These are phyloP conservation scores for Ips typographus DNA, from an alignment of 1,140 invertebrate species.

Conservation along the genomic window DNA sequence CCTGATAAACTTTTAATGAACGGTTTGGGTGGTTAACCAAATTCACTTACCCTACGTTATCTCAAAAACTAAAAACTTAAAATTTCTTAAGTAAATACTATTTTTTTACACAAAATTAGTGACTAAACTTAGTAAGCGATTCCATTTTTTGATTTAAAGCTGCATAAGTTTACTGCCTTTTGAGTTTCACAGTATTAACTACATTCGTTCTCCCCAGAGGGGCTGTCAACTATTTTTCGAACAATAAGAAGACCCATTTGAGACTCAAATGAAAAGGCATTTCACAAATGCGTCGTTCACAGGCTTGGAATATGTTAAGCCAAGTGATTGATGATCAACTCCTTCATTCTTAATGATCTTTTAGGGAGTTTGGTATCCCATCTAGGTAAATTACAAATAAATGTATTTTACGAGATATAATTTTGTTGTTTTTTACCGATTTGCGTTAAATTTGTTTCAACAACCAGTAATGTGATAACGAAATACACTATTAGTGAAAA, in stretches of 20 bases:
- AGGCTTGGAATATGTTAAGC: slow-evolving; percentile 26
- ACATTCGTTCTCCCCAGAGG: neutral
- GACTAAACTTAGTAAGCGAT: too few relatives aligned
- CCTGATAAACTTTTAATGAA: too few relatives aligned
- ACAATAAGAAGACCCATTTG: slow-evolving; percentile 15
- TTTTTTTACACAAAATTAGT: too few relatives aligned
- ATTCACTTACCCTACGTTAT: too few relatives aligned
- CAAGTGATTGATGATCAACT: slow-evolving; percentile 20
- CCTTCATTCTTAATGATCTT: slow-evolving; percentile 31
- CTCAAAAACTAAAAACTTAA: too few relatives aligned
- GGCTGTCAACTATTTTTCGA: slow-evolving; percentile 19
- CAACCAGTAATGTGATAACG: neutral
- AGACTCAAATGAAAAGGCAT: slow-evolving; percentile 12
- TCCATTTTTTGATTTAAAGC: too few relatives aligned
- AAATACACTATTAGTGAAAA: too few relatives aligned
- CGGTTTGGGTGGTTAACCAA: too few relatives aligned
- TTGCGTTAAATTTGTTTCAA: neutral
- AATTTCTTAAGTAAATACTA: too few relatives aligned
- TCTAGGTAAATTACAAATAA: slow-evolving; percentile 24
- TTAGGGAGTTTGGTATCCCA: slow-evolving; percentile 30
- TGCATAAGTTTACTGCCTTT: too few relatives aligned
- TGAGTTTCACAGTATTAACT: neutral
- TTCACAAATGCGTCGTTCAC: slow-evolving; percentile 21
- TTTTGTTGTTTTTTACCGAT: too few relatives aligned
- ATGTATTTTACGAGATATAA: neutral